These are phyloP conservation scores for Oedothorax gibbosus DNA, from an alignment of 1,140 invertebrate genomes.

Conservation along the genomic window DNA sequence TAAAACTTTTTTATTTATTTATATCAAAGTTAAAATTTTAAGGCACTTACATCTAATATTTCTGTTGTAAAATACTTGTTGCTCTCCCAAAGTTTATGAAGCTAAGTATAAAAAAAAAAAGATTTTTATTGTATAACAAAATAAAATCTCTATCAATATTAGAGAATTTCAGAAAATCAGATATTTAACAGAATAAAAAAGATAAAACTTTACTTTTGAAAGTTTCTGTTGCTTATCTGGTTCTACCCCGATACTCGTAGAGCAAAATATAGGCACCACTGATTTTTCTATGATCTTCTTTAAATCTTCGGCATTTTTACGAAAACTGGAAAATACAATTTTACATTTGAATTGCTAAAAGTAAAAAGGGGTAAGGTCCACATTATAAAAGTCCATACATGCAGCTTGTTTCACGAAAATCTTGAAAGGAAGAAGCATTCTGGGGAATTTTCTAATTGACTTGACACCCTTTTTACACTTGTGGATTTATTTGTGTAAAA, in stretches of 20 bases:
- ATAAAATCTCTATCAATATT: constrained; percentile 3
- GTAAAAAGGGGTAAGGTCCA: no score
- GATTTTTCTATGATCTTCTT: constrained; percentile 91
- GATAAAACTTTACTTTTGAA: constrained; percentile 76
- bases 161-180: no score
- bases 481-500: no score
- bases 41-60: constrained; percentile 78
- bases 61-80: constrained; percentile 92
- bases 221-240: constrained; percentile 91
- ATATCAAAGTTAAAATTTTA: not conserved
- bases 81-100: constrained; percentile 94
- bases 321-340: constrained; percentile 77
- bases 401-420: no score
- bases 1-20: not conserved
- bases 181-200: not conserved
- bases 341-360: no score
- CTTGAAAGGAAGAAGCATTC: no score
- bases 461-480: no score
- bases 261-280: constrained; percentile 97
- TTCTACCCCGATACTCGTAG: constrained; percentile 81
- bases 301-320: constrained; percentile 93
- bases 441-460: no score
- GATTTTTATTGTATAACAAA: constrained; percentile 44
- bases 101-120: constrained; percentile 68
- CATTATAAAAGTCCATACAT: no score